Conservation (phyloP, 2,888 invertebrate genomes). For the Spodoptera picta region DNA sequence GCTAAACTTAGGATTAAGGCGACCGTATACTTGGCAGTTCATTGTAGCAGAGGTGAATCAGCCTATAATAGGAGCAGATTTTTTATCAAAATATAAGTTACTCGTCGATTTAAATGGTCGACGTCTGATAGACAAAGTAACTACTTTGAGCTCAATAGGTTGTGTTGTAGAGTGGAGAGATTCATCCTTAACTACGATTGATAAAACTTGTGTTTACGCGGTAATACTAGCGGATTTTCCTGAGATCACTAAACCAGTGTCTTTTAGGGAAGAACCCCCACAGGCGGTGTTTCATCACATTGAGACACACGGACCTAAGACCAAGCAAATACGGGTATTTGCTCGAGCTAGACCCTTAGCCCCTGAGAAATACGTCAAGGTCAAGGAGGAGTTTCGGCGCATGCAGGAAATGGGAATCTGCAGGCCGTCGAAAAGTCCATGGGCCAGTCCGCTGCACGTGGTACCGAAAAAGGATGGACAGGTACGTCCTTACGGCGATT, state of each 20-base stretch:
- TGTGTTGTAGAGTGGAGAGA: background rate
- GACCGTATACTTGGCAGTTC: no score
- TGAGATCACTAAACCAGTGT: background rate
- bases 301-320: background rate
- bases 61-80: constrained; percentile 26
- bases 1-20: no score
- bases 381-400: background rate
- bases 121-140: background rate
- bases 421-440: no score
- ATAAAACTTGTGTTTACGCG: background rate
- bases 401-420: background rate
- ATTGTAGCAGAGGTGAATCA: constrained; percentile 15
- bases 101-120: constrained; percentile 14
- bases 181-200: background rate
- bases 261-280: background rate
- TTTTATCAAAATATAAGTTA: constrained; percentile 14
- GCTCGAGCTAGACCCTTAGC: background rate
- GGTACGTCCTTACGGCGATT: no score
- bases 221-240: background rate
- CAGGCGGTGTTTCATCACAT: background rate
- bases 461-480: no score
- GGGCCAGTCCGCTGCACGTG: no score
- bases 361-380: background rate
- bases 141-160: background rate
- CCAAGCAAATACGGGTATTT: no score